These are phyloP conservation scores for Olivierus martensii DNA, from an alignment of 1,140 invertebrate species.

Conservation along the genomic window DNA sequence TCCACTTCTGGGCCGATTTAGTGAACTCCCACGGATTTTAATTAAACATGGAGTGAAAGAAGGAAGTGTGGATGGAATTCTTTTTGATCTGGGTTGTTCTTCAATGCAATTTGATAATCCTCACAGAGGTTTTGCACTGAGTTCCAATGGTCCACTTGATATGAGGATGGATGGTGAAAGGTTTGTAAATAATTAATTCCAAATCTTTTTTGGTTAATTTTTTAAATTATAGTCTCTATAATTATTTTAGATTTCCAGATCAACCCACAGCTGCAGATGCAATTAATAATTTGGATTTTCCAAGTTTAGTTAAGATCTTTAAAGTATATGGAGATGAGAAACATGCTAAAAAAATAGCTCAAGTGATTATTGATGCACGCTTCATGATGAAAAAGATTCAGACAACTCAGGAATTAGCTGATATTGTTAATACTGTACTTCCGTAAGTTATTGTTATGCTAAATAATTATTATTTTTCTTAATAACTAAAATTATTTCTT, in stretches of 20 bases:
- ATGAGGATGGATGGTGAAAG: constrained; percentile 86
- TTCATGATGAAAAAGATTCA: constrained; percentile 61
- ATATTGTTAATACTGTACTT: constrained; percentile 41
- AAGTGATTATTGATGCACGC: constrained; percentile 73
- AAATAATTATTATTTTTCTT: background rate
- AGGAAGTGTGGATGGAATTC: constrained; percentile 62
- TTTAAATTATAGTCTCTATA: too few species aligned
- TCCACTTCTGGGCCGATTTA: constrained; percentile 72
- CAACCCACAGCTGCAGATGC: constrained; percentile 72
- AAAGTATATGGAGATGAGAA: constrained; percentile 86
- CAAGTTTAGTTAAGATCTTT: constrained; percentile 64
- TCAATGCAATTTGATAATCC: constrained; percentile 83
- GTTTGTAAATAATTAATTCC: constrained; percentile 22
- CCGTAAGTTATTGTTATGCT: constrained; percentile 10
- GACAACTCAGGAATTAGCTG: constrained; percentile 68
- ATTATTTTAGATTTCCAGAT: constrained; percentile 32
- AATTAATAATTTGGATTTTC: constrained; percentile 57
- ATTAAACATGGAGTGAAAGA: constrained; percentile 38
- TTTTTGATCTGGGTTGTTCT: constrained; percentile 92
- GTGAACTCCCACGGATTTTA: constrained; percentile 60
- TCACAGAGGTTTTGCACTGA: constrained; percentile 70
- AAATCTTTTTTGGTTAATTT: too few species aligned
- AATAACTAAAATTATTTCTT: background rate
- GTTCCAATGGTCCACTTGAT: constrained; percentile 71
- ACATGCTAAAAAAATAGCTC: constrained; percentile 66